These are phyloP conservation scores for Gastrophysa polygoni DNA, from an alignment of 2,888 invertebrate genomes.

Conservation along the genomic window DNA sequence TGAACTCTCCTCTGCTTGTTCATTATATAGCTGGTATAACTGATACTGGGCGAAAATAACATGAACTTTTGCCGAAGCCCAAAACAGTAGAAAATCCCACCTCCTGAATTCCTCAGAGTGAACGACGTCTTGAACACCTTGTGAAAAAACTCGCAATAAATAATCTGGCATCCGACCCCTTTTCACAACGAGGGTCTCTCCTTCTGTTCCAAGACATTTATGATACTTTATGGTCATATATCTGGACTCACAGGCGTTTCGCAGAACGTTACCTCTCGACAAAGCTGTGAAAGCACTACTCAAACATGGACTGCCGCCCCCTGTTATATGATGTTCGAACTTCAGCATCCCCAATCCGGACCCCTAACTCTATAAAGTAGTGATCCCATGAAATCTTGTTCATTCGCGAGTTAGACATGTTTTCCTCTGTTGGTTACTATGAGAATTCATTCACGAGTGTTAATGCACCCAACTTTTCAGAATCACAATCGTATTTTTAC, in stretches of 20 bases:
- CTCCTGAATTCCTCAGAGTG: background rate
- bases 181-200: conserved; percentile 12
- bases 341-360: background rate
- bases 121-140: conserved; percentile 7
- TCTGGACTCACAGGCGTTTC: conserved; percentile 47
- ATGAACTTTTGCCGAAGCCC: no score
- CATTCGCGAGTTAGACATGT: no score
- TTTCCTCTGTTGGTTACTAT: no score
- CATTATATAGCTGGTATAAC: no score
- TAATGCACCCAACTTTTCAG: no score
- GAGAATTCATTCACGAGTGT: no score
- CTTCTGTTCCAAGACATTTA: conserved; percentile 28
- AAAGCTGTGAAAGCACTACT: conserved; percentile 46
- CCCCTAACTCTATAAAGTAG: no score
- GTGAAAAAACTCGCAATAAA: conserved; percentile 8
- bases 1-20: background rate
- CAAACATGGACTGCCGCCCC: conserved; percentile 46
- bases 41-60: no score
- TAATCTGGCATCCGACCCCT: conserved; percentile 14
- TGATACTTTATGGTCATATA: conserved; percentile 39
- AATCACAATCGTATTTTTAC: no score
- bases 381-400: no score
- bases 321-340: conserved; percentile 44
- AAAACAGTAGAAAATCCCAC: background rate
- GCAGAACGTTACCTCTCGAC: conserved; percentile 51